phyloP scores from a whole-genome alignment of 2,797 vertebrate species.

The Hapalemur alaotrensis region DNA sequence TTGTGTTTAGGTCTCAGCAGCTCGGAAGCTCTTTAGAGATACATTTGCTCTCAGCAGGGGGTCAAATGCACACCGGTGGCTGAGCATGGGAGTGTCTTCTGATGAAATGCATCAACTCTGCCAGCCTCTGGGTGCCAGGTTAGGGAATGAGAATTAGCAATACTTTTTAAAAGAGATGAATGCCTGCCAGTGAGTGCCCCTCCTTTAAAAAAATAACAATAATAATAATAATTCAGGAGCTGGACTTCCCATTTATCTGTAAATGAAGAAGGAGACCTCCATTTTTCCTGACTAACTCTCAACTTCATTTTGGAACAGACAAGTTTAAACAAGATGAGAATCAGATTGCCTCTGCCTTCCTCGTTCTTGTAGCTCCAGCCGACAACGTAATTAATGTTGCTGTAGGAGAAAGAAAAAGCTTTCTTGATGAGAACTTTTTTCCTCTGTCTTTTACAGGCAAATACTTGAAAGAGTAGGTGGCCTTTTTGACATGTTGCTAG shows the following conservation, averaged over 20 bases:
- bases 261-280: slow-evolving; percentile 60
- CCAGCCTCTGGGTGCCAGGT: background rate
- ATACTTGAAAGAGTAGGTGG: background rate
- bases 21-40: background rate
- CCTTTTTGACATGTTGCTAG: background rate
- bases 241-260: slow-evolving; percentile 52
- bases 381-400: slow-evolving; percentile 58
- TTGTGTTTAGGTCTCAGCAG: background rate
- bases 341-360: slow-evolving; percentile 64
- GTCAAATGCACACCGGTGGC: background rate
- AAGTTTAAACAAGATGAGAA: slow-evolving; percentile 72
- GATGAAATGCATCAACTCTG: background rate
- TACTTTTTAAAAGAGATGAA: background rate
- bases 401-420: slow-evolving; percentile 31
- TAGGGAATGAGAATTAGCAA: background rate
- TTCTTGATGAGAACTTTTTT: slow-evolving; percentile 31
- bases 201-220: background rate
- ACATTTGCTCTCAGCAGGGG: background rate
- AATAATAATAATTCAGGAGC: background rate
- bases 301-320: slow-evolving; percentile 58
- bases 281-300: slow-evolving; percentile 26
- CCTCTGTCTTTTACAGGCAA: background rate
- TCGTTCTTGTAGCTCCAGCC: slow-evolving; percentile 33
- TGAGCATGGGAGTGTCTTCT: background rate
- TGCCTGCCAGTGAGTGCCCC: background rate